Conservation (phyloP, 1,140 invertebrate genomes). For the Melipona quadrifasciata region DNA sequence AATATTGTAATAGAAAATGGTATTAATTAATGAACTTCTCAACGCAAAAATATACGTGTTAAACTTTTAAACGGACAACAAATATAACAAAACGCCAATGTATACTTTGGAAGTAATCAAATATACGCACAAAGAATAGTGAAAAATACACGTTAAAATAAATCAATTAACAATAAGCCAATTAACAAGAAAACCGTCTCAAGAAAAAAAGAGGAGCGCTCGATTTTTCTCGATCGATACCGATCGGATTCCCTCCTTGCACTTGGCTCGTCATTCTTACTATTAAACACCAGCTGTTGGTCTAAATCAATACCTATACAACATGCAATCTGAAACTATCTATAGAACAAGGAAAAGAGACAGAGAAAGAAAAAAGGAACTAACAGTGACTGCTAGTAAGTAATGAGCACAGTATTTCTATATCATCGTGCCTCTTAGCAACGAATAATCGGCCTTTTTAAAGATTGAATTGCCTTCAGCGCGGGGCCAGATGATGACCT, state of each 20-base stretch:
- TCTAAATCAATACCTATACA: background rate
- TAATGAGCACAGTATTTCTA: background rate
- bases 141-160: background rate
- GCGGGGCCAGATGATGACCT: constrained; percentile 64
- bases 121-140: background rate
- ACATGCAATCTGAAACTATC: constrained; percentile 20
- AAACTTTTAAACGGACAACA: background rate
- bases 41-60: background rate
- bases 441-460: constrained; percentile 7
- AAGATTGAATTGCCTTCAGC: constrained; percentile 1
- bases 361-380: background rate
- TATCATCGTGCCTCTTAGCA: constrained; percentile 9
- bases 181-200: background rate
- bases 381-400: background rate
- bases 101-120: background rate
- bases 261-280: background rate
- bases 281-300: background rate
- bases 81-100: background rate
- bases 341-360: background rate
- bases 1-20: no score
- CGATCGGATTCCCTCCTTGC: constrained; percentile 4
- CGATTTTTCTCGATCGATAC: constrained; percentile 34
- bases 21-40: background rate
- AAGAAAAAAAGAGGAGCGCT: background rate
- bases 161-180: constrained; percentile 22